Conservation (phyloP, 2,888 invertebrate genomes). For the Lypha dubia region DNA sequence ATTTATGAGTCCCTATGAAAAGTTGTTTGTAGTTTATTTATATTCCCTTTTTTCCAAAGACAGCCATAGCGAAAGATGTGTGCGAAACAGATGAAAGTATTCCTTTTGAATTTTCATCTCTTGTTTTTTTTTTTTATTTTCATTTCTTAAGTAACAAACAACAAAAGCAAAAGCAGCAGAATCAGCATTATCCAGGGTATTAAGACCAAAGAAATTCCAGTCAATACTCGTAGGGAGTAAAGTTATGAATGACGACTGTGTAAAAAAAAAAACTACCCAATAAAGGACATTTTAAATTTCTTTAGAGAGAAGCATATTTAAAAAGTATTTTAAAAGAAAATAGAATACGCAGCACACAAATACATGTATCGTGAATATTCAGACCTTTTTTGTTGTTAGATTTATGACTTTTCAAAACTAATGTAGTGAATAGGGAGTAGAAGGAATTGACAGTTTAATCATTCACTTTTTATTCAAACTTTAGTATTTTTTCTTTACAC, state of each 20-base stretch:
- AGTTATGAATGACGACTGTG: not conserved
- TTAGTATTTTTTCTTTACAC: no score
- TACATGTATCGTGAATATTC: not conserved
- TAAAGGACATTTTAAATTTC: not conserved
- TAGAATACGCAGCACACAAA: not conserved
- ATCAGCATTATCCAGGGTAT: not conserved
- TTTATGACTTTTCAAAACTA: not conserved
- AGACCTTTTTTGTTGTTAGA: no score
- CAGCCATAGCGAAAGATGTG: conserved; percentile 12
- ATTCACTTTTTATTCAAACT: no score
- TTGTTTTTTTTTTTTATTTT: no score
- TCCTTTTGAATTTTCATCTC: conserved; percentile 31
- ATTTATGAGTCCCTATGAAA: conserved; percentile 46
- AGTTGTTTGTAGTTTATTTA: conserved; percentile 23
- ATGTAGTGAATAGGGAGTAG: no score
- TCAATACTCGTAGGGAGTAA: not conserved
- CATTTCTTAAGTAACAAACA: not conserved
- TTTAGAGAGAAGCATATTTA: not conserved
- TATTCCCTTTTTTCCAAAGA: conserved; percentile 9
- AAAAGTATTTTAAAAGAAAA: not conserved
- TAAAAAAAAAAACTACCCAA: not conserved
- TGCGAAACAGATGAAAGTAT: conserved; percentile 22
- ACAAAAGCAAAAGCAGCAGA: not conserved
- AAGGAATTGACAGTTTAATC: no score
- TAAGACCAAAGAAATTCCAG: conserved; percentile 21